Base-by-base conservation (phyloP, 2,797 vertebrate species). In the Coendou prehensilis region DNA sequence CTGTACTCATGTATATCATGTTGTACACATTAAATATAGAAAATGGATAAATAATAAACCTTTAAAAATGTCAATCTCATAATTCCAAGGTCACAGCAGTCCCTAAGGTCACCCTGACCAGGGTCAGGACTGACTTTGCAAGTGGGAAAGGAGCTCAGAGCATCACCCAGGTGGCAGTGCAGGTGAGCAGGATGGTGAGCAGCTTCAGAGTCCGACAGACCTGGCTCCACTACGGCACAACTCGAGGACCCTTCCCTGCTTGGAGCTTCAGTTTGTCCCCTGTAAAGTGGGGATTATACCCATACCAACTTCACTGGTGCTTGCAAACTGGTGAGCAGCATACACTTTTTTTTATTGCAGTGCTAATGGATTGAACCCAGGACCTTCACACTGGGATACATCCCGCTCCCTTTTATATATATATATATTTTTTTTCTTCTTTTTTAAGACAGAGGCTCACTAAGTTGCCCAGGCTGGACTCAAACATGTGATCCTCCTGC, bases 1-100 rank as follows among this genome's bases (percentile, higher is more conserved):
- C 54, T 18, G 28, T 37, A 7, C 30, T 37, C 2, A 2, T 1
- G 4, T 54, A 9, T 9, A 20, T 9, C 22, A 50, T 0, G 1
- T 15, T 64, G 41, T 50, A 11, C 37, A 33, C n/a, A 30, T 78
- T 67, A 56, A 89, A 50, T 15, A 50, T 1, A 50, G 59, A 78
- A 28, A 4, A 61, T 23, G 54, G 22, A 76, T 67, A 63, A 56
- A 18, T 54, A 64, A 45, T 2, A 17, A 54, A 54, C 6, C 17
- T 59, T 23, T 0, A 22, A 17, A 69, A 41, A 6, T 47, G 26
- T 56, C 52, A 47, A 50, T 23, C 14, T 6, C 37, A 41, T n/a
- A 30, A 59, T 20, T 56, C 59, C 28, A 64, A 80, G 59, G 45
- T 84, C 50, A n/a, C 59, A 11, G 26, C 18, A 22, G 20, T 8